phyloP scores from a whole-genome alignment of 2,888 invertebrate species.

The Anoplius nigerrimus region DNA sequence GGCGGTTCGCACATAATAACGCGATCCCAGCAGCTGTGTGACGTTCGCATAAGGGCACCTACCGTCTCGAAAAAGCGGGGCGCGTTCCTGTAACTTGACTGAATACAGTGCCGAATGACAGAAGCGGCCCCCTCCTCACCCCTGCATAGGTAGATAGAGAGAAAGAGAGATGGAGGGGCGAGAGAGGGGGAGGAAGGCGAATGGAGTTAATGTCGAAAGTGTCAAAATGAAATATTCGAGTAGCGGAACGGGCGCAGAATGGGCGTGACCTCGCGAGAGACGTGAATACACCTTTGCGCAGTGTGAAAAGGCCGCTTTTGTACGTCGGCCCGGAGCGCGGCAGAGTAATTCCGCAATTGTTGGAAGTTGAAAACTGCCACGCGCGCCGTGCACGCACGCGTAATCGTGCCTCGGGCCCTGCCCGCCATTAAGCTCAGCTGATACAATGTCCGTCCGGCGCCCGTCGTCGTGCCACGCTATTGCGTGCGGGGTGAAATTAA shows the following conservation, averaged over 20 bases:
- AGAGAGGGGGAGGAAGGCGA: constrained; percentile 55
- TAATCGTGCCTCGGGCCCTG: too few species aligned
- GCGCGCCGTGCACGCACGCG: background rate
- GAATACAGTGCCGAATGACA: too few species aligned
- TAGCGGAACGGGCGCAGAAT: constrained; percentile 49
- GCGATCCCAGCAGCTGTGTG: constrained; percentile 48
- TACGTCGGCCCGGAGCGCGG: constrained; percentile 9
- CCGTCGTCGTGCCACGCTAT: too few species aligned
- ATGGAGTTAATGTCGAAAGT: constrained; percentile 68
- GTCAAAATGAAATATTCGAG: constrained; percentile 70
- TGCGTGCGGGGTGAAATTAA: too few species aligned
- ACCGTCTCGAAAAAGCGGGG: background rate
- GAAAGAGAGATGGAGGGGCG: too few species aligned
- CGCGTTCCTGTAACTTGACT: background rate
- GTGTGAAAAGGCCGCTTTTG: constrained; percentile 50
- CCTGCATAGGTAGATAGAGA: constrained; percentile 27
- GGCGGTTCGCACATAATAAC: constrained; percentile 49
- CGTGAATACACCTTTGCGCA: constrained; percentile 45
- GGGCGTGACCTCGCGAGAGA: constrained; percentile 59
- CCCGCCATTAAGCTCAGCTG: too few species aligned
- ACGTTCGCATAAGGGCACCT: background rate
- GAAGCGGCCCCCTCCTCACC: too few species aligned
- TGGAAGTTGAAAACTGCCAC: constrained; percentile 7
- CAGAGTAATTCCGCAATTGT: constrained; percentile 33
- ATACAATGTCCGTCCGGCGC: too few species aligned